Base-by-base conservation (phyloP, 2,797 vertebrate species). In the Sciurus carolinensis region DNA sequence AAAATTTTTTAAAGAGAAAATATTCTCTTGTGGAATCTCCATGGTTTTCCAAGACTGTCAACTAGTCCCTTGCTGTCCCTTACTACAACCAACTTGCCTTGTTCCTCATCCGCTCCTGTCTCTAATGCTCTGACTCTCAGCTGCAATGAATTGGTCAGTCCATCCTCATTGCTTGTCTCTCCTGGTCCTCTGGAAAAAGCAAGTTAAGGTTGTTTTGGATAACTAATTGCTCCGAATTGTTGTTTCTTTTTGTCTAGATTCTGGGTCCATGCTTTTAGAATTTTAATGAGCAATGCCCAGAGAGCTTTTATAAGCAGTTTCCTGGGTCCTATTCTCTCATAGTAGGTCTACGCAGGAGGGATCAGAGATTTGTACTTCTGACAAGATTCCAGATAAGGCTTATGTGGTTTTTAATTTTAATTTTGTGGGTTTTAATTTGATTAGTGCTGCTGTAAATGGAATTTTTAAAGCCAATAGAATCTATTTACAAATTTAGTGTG, bases 281-380 rank as follows among this genome's bases (percentile, higher is more conserved):
- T 20, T 81, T 67, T 50, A 86, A 14, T 52, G 7, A 47, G 22
- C 4, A 62, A 87, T 17, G 67, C 2, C 33, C 79, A 17, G 15
- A 87, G 86, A 95, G 3, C 9, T 64, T 82, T 79, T 47, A 28
- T 54, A 47, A 4, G 24, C 2, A 33, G 22, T 26, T 59, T 47
- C 54, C 42, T 77, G 28, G 72, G 11, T 10, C 42, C 7, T 62
- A 1, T 76, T 95, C 10, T 36, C 10, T 54, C 54, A 33, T 15
- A 22, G 36, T 9, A 39, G 64, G 13, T 92, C 30, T 57, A 24
- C 7, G 8, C 11, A 8, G 10, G 1, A 5, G 5, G 3, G 18
- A 24, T 79, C 52, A 59, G n/a, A 95, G 57, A 93, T 75, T 88
- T 76, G 18, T 12, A 13, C 83, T 91, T 89, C n/a, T 87, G n/a